Evolutionary conservation across 2,113 vertebrate genomes (phyloP), one percentile per base, ranked within the genome.

Genomic region (Uropsilus gracilis): DNA sequence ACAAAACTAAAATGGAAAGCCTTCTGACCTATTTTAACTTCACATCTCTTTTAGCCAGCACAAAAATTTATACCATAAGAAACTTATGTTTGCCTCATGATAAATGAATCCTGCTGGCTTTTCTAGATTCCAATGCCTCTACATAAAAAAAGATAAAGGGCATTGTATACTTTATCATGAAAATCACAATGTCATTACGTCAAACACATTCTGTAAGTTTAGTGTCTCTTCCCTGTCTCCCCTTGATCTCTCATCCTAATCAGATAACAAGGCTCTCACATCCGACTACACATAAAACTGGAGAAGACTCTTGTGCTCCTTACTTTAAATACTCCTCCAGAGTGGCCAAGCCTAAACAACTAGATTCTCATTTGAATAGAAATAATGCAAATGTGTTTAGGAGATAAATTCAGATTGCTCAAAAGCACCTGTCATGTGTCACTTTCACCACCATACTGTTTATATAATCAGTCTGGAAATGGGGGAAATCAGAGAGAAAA

Each of bases 381-480:
- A 92, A 95, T 64, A 83, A 94, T 12, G 32, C 32, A 94, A 95
- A 59, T 61, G 59, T 90, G 87, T 75, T 95, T 77, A 91, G 92
- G 61, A 91, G 71, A 82, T 80, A 81, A 92, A n/a, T 91, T 94
- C 59, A 92, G 76, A 86, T 85, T 75, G 64, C 12, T 91, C 90
- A 85, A 94, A 96, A 92, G 82, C 69, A 96, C 91, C 92, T 95
- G 37, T 78, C 80, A 96, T 66, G 64, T 94, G 78, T 85, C 59
- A 34, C 69, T 92, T 82, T 93, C 82, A 20, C 11, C 46, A 44
- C 73, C 86, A 94, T 86, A 93, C 61, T 97, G 61, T 91, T 97
- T 96, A 94, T 64, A 78, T 89, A 97, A 98, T 98, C 83, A 91
- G 94, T 92, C 95, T 63, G 86, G 90, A 98, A 96, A 97, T 97